Evolutionary conservation across 2,797 vertebrate genomes (phyloP).

Genomic region (Xenops minutus): DNA sequence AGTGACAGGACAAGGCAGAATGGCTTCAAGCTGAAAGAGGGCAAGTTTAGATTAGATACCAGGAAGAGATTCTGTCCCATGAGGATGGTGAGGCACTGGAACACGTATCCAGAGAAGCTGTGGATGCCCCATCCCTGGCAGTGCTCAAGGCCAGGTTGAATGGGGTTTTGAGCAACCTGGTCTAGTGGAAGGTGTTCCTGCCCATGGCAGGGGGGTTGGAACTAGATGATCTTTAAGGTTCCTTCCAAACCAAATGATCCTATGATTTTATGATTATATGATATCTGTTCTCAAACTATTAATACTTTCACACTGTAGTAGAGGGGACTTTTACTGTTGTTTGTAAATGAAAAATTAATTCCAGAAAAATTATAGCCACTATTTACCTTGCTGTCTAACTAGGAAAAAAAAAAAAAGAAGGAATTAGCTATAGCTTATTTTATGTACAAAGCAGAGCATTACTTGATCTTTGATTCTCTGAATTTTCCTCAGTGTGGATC

Average conservation of each 20-base stretch:
- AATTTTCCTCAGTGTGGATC: not conserved
- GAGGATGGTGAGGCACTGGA: not conserved
- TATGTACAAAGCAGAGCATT: not conserved
- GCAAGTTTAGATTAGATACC: not conserved
- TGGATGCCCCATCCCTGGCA: not conserved
- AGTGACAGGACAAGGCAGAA: not conserved
- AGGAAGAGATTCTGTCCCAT: not conserved
- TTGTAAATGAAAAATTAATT: not conserved
- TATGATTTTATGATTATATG: not conserved
- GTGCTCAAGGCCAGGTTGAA: not conserved
- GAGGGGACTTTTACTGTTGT: not conserved
- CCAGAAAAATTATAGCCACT: not conserved
- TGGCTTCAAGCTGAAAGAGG: not conserved
- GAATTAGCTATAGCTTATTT: not conserved
- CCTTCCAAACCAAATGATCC: not conserved
- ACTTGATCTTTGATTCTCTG: not conserved
- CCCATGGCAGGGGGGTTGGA: not conserved
- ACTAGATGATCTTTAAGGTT: not conserved
- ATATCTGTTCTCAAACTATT: not conserved
- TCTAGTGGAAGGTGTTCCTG: not conserved
- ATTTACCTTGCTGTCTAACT: not conserved
- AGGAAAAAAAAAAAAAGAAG: not conserved
- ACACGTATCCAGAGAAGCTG: not conserved
- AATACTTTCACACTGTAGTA: not conserved
- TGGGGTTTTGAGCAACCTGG: not conserved